These are phyloP conservation scores for Tychaedon coryphoeus DNA, from an alignment of 2,113 vertebrate genomes.

Conservation along the genomic window DNA sequence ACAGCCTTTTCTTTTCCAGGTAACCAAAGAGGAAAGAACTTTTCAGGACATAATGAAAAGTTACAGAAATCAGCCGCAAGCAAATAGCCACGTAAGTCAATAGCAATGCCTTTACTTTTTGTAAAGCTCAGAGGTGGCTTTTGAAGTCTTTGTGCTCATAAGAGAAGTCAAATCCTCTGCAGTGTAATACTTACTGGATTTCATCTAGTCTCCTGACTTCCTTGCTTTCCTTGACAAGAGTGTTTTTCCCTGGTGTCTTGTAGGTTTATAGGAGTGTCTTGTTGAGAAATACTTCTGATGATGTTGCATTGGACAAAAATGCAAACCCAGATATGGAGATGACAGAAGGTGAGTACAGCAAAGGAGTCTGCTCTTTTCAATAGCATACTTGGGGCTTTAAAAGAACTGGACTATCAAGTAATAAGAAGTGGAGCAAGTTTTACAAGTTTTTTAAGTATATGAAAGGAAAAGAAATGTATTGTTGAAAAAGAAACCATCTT, in stretches of 20 bases:
- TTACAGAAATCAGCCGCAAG: conserved; percentile 96
- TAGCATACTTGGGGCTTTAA: background rate
- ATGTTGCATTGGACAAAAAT: conserved; percentile 28
- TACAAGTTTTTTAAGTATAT: background rate
- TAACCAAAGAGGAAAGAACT: conserved; percentile 91
- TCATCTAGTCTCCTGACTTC: background rate
- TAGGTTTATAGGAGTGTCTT: conserved; percentile 96
- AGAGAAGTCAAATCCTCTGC: background rate
- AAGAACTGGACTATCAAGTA: background rate
- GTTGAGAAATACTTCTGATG: conserved; percentile 70
- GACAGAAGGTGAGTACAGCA: conserved; percentile 51
- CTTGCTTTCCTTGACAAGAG: background rate
- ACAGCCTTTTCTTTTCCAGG: conserved; percentile 66
- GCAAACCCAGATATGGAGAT: conserved; percentile 76
- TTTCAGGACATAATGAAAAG: conserved; percentile 99
- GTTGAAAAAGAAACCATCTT: background rate
- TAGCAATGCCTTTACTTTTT: background rate
- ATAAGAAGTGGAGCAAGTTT: background rate
- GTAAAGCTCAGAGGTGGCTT: background rate
- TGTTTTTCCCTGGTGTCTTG: background rate
- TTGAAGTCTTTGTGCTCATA: background rate
- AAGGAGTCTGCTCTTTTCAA: background rate
- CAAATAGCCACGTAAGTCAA: conserved; percentile 90
- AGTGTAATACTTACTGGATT: background rate
- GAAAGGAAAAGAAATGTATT: background rate